Evolutionary conservation across 2,113 vertebrate species (phyloP).

Genomic region (Rattus norvegicus): DNA sequence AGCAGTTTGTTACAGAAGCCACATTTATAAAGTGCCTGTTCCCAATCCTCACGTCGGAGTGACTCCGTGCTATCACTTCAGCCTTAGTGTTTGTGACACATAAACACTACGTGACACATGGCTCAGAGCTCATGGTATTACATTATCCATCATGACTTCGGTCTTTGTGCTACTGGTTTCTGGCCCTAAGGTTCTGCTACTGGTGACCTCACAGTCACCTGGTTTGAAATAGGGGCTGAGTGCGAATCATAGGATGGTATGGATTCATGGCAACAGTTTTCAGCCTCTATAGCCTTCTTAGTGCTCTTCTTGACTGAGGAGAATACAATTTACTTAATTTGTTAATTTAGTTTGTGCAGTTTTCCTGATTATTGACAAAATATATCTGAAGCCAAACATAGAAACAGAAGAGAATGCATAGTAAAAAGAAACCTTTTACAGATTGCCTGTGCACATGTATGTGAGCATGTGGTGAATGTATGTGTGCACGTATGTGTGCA

Average conservation of each 20-base stretch:
- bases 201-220: not conserved
- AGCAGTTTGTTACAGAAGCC: not conserved
- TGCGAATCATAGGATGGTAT: not conserved
- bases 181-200: not conserved
- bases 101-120: not conserved
- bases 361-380: slow-evolving; percentile 1
- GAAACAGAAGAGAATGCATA: slow-evolving; percentile 47
- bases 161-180: not conserved
- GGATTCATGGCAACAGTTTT: not conserved
- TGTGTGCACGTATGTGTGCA: not conserved
- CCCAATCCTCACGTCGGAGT: not conserved
- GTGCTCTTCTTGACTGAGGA: not conserved
- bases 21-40: not conserved
- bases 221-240: not conserved
- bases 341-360: not conserved
- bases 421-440: not conserved
- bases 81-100: not conserved
- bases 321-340: not conserved
- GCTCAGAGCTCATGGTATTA: not conserved
- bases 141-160: not conserved
- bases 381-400: slow-evolving; percentile 28
- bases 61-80: not conserved
- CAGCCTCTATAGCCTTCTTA: not conserved
- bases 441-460: not conserved
- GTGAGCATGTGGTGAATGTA: not conserved